A percentile compares a stretch with the other conserved stretches of the same genome.
Evolutionary conservation across 2,797 vertebrate species (phyloP).

Genomic region (Clamator glandarius): DNA sequence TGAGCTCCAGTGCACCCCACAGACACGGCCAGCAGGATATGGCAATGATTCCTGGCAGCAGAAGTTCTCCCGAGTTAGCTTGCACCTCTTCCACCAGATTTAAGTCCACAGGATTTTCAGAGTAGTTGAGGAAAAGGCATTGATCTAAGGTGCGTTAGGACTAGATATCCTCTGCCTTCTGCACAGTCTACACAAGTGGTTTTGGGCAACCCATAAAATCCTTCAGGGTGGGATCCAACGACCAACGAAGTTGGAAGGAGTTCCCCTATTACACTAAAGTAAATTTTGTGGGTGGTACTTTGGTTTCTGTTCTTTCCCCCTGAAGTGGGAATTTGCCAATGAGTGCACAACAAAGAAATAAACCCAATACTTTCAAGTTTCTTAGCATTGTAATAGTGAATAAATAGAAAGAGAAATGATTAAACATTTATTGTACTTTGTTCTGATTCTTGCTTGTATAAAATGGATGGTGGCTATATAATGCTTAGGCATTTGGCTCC

Average conservation of each 20-base stretch:
- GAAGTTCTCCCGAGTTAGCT: background rate
- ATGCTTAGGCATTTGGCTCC: background rate
- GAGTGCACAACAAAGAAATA: background rate
- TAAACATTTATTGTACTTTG: background rate
- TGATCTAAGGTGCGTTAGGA: background rate
- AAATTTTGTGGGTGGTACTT: background rate
- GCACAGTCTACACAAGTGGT: rapidly evolving
- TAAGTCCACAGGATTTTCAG: background rate
- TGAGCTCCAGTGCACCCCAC: background rate
- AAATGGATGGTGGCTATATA: background rate
- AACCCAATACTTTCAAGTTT: background rate
- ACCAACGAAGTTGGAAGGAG: background rate
- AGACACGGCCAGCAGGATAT: background rate
- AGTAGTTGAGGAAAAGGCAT: background rate
- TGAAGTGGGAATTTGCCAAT: background rate
- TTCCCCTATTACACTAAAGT: background rate
- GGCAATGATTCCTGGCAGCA: background rate
- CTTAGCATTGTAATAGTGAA: background rate
- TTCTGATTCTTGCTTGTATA: background rate
- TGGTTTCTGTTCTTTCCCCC: background rate
- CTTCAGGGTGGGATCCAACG: background rate
- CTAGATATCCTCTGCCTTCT: background rate
- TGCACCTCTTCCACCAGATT: background rate
- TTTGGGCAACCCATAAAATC: background rate
- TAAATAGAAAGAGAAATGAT: background rate